Base-by-base conservation (phyloP, 1,140 invertebrate species). In the Pseudomyrmex pallidus region DNA sequence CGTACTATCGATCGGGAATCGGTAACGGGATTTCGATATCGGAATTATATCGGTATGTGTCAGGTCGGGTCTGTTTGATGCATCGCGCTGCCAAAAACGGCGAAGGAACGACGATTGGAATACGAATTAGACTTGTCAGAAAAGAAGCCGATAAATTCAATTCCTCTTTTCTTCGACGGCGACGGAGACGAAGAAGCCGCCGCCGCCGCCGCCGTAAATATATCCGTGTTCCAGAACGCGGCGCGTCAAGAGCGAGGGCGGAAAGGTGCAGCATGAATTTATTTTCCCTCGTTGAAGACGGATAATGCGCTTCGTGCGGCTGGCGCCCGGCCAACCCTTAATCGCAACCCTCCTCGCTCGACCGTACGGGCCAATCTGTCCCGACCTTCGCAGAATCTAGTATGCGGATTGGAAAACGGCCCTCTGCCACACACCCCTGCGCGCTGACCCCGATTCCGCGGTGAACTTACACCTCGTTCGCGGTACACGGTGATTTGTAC, bases 291-390 rank as follows among this genome's bases (percentile, higher is more conserved):
- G 8, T 3, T 4, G 64, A 78, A 78, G 76, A 78, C 64, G 64
- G 35, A 78, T 78, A 70, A 78, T 50, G 13, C 64, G 15, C 35
- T 25, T 70, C 76, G 64, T 10, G 50, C 54, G 76, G 54, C 54
- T 78, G 76, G 76, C 76, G 64, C 44, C 15, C 20, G 64, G 76
- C 76, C 76, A 78, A 78, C 17, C 64, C 54, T 78, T 78, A 78
- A 78, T 78, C 76, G 76, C 76, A 25, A 17, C 52, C 64, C 61
- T 63, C 48, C 22, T 25, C 52, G 52, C 61, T 63, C 61, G 48
- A 54, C 44, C 70, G 48, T 70, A 54, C 64, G 54, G 54, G 52
- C 67, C 76, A 78, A 70, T 78, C 64, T 50, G 20, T 44, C n/a
- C 20, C 76, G 76, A 70, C 64, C 76, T 70, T 70, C 64, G 61